Percentiles rank a stretch among this genome's conserved stretches.
Conservation (phyloP, 2,797 vertebrate genomes). For the Podarcis lilfordi region DNA sequence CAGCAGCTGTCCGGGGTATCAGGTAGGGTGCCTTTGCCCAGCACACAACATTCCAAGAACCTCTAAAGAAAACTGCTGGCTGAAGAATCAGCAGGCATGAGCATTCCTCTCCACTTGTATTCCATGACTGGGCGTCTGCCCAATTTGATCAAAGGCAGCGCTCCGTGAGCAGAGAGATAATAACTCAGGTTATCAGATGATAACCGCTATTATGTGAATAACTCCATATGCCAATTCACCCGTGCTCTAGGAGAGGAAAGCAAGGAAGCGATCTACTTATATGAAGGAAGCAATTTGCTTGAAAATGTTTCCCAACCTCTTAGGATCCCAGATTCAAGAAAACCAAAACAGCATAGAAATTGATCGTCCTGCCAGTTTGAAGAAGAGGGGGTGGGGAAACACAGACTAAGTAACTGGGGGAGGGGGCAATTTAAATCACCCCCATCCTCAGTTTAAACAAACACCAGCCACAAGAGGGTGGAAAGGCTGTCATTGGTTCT, state of each 20-base stretch:
- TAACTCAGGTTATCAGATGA: background rate
- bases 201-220: background rate
- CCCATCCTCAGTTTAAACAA: conserved; percentile 4
- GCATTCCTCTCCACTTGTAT: background rate
- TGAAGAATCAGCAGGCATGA: background rate
- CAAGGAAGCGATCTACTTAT: background rate
- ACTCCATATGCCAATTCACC: background rate
- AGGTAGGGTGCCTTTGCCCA: no score
- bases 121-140: background rate
- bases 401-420: no score
- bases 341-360: background rate
- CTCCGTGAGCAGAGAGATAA: no score
- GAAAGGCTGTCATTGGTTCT: background rate
- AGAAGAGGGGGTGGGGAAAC: no score
- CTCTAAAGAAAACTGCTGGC: background rate
- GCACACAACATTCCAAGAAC: background rate
- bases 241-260: background rate
- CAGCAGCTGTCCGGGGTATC: no score
- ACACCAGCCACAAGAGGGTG: background rate
- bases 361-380: background rate
- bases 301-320: background rate
- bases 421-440: background rate
- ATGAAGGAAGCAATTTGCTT: background rate
- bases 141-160: background rate
- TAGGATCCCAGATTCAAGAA: background rate